Evolutionary conservation across 2,113 vertebrate species (phyloP).

Genomic region (Mesocricetus auratus): DNA sequence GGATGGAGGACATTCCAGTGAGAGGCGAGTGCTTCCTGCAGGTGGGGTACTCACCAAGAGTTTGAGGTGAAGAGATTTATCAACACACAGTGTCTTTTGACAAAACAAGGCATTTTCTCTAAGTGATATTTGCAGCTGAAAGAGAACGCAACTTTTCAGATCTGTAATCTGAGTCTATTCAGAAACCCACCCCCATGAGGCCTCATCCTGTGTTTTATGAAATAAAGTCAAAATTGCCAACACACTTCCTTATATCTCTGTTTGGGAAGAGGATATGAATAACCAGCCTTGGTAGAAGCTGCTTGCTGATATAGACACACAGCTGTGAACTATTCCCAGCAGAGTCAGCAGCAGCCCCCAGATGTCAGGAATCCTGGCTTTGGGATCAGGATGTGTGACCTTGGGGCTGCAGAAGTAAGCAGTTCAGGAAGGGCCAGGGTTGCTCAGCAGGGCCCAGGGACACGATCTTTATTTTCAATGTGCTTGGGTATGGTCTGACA

Average conservation of each 20-base stretch:
- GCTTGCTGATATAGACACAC: neutral
- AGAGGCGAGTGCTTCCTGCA: neutral
- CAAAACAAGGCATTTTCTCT: slow-evolving; percentile 56
- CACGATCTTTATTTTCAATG: too few relatives aligned
- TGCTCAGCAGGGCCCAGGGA: neutral
- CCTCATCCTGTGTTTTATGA: slow-evolving; percentile 63
- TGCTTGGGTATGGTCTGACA: accelerated
- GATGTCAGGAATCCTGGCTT: neutral
- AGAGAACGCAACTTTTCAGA: neutral
- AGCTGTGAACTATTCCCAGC: neutral
- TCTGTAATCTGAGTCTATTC: neutral
- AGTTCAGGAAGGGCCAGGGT: neutral
- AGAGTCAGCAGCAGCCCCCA: neutral
- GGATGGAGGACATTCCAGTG: neutral
- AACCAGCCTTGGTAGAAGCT: neutral
- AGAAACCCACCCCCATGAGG: slow-evolving; percentile 22
- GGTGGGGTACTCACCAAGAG: neutral
- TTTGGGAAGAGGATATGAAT: slow-evolving; percentile 11
- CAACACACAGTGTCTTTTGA: slow-evolving; percentile 23
- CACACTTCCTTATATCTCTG: neutral
- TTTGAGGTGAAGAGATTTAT: neutral
- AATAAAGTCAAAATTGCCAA: slow-evolving; percentile 52
- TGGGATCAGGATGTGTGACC: accelerated
- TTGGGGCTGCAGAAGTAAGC: accelerated
- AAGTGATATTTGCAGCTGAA: slow-evolving; percentile 32